These are phyloP conservation scores for Nasonia vitripennis DNA, from an alignment of 1,140 invertebrate genomes.

Conservation along the genomic window DNA sequence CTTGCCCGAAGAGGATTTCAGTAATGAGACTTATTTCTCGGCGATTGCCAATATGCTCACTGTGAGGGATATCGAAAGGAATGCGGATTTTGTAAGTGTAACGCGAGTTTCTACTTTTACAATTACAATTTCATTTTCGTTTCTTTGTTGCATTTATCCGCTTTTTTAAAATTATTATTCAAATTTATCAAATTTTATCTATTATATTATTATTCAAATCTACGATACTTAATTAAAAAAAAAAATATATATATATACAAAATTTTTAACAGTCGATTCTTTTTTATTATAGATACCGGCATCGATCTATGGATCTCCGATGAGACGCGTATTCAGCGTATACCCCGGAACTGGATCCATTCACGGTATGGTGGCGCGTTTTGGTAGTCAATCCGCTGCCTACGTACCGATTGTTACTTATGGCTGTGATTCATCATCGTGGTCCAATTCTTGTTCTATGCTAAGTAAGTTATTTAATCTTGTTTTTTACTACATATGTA, in stretches of 20 bases:
- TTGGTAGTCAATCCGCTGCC: slow-evolving; percentile 71
- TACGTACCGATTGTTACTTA: slow-evolving; percentile 83
- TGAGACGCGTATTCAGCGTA: slow-evolving; percentile 76
- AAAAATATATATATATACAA: too few relatives aligned
- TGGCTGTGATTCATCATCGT: slow-evolving; percentile 75
- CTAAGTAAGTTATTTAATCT: slow-evolving; percentile 65
- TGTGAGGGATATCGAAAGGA: slow-evolving; percentile 74
- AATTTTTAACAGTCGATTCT: not conserved
- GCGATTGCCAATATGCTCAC: slow-evolving; percentile 80
- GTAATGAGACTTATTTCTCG: slow-evolving; percentile 78
- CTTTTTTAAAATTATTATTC: not conserved
- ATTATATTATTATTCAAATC: too few relatives aligned
- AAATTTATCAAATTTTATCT: not conserved
- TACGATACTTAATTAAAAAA: too few relatives aligned
- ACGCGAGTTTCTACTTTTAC: not conserved
- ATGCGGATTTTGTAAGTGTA: slow-evolving; percentile 77
- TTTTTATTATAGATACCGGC: slow-evolving; percentile 63
- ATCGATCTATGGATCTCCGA: slow-evolving; percentile 54
- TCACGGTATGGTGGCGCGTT: slow-evolving; percentile 78
- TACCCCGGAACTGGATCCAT: slow-evolving; percentile 81
- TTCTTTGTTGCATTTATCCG: not conserved
- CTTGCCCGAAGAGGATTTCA: slow-evolving; percentile 77
- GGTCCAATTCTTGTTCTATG: slow-evolving; percentile 71
- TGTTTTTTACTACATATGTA: not conserved
- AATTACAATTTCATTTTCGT: too few relatives aligned